Base-by-base conservation (phyloP, 1,140 invertebrate species). In the Drosophila kohkoa region DNA sequence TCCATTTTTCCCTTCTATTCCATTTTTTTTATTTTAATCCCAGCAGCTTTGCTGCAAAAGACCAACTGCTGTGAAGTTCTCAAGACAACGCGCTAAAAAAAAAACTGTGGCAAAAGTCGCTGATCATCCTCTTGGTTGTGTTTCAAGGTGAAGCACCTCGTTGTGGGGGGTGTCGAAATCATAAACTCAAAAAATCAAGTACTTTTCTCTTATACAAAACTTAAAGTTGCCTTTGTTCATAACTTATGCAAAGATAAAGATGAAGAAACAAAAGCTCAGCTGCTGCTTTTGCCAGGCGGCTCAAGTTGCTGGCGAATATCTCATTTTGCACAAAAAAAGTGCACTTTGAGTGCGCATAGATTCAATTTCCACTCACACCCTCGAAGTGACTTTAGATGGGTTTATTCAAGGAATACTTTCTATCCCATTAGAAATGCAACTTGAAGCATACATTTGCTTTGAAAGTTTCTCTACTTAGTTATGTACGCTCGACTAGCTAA, bases 1-100 rank as follows among this genome's bases (percentile, higher is more conserved):
- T n/a, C 5, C 28, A 6, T 38, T 35, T 30, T 38, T 3, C 15
- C 32, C 35, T 38, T 38, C 35, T 38, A 2, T 38, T 38, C 2
- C 8, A n/a, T 3, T 10, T 7, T 38, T 32, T 35, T 49, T 13
- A 11, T 13, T 52, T 35, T 64, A 64, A 64, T 52, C 60, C 60
- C 48, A 41, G 52, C 48, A 38, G 48, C 30, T 48, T 25, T 66
- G 35, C 43, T 45, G 41, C 41, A 45, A 45, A 66, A 13, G 62
- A 41, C 20, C 35, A 52, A 67, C 71, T 41, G 72, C 79, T 81
- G 79, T 41, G 54, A 38, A 57, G 77, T 83, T 83, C 77, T 82
- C 82, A 86, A 59, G 81, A 60, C 52, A 83, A 79, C 80, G 43
- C 38, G 25, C 35, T 1, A 7, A n/a, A 49, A 28, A 49, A 28